These are phyloP conservation scores for Sardina pilchardus DNA, from an alignment of 2,113 vertebrate genomes.

Conservation along the genomic window DNA sequence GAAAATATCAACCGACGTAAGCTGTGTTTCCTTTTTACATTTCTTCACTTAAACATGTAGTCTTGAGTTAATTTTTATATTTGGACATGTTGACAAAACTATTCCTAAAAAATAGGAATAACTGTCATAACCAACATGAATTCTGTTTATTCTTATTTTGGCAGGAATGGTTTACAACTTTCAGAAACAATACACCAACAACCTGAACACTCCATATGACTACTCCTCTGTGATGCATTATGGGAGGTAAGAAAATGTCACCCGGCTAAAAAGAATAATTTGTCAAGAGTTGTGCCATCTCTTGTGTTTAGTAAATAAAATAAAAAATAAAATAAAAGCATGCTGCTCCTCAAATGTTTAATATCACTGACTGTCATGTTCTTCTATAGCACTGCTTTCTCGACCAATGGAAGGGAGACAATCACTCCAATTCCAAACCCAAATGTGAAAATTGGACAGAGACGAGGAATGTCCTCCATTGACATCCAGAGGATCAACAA, in stretches of 20 bases:
- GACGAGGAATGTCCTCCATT: neutral
- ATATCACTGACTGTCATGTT: neutral
- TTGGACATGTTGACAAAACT: neutral
- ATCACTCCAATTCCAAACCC: slow-evolving; percentile 28
- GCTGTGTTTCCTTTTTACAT: neutral
- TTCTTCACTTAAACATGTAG: too few relatives aligned
- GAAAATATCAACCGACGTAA: slow-evolving; percentile 40
- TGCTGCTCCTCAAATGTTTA: neutral
- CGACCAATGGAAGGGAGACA: slow-evolving; percentile 23
- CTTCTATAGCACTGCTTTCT: slow-evolving; percentile 27
- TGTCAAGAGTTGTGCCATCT: neutral
- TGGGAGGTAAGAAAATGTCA: slow-evolving; percentile 28
- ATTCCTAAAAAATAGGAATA: neutral
- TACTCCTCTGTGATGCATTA: slow-evolving; percentile 45
- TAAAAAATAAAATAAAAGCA: neutral
- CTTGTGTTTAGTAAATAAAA: neutral
- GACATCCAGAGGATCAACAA: slow-evolving; percentile 40
- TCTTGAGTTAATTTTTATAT: neutral
- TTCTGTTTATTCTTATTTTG: too few relatives aligned
- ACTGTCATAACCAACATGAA: neutral
- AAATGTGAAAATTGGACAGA: slow-evolving; percentile 33
- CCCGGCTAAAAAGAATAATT: neutral
- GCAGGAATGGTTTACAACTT: slow-evolving; percentile 25
- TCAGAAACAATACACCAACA: slow-evolving; percentile 27
- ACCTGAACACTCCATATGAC: slow-evolving; percentile 34